Conservation (phyloP, 2,113 vertebrate genomes). For the Callithrix jacchus region DNA sequence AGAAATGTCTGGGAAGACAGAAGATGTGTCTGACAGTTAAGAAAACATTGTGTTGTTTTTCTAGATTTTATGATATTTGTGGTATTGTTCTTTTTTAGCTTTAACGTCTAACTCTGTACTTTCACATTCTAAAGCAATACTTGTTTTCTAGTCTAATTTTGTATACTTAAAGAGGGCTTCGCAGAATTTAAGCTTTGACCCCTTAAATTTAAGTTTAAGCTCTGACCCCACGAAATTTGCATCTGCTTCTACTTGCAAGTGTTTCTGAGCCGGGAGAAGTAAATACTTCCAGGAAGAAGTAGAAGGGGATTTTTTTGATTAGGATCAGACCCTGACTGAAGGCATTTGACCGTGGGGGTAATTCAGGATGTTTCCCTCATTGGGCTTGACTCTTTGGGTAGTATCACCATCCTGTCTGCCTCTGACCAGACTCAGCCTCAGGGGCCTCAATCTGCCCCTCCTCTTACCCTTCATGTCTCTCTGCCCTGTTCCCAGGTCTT, state of each 20-base stretch:
- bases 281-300: not conserved
- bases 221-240: not conserved
- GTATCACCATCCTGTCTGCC: rapidly evolving
- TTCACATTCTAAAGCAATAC: constrained; percentile 30
- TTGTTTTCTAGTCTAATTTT: constrained; percentile 1
- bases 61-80: constrained; percentile 10
- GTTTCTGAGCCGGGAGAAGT: not conserved
- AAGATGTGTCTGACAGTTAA: not conserved
- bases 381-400: too few species aligned
- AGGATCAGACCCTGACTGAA: not conserved
- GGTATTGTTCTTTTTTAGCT: not conserved
- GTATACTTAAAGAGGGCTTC: not conserved
- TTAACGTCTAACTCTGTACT: not conserved
- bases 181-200: not conserved
- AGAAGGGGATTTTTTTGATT: not conserved
- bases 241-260: not conserved
- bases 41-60: not conserved
- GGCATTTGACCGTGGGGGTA: too few species aligned
- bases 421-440: not conserved
- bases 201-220: not conserved
- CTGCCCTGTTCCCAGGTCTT: constrained; percentile 85
- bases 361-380: too few species aligned
- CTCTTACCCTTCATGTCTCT: not conserved
- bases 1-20: not conserved
- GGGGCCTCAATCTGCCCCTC: not conserved